A percentile compares a stretch with the other conserved stretches of the same genome.
Evolutionary conservation across 2,113 vertebrate genomes (phyloP).

Genomic region (Caracal caracal): DNA sequence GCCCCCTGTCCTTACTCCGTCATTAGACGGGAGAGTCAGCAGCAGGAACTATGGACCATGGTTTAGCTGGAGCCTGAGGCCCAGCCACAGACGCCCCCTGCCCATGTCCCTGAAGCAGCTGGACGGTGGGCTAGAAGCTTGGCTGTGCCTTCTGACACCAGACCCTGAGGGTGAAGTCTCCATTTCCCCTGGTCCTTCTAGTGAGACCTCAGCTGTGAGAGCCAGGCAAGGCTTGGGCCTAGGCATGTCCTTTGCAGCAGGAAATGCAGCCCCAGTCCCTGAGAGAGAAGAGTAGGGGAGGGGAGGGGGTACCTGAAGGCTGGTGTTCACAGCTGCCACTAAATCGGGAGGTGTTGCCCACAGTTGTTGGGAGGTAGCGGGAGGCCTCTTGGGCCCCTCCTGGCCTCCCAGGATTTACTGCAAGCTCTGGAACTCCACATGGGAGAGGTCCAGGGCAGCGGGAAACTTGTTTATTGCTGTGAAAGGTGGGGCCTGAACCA

Average conservation of each 20-base stretch:
- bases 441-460: not conserved
- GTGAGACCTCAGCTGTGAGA: not conserved
- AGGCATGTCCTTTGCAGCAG: not conserved
- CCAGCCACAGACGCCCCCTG: not conserved
- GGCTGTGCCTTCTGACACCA: not conserved
- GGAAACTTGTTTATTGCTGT: not conserved
- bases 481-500: not conserved
- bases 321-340: slow-evolving; percentile 78
- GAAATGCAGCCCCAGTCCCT: not conserved
- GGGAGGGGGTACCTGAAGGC: slow-evolving; percentile 7
- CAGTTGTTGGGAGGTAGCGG: slow-evolving; percentile 46
- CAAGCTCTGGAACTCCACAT: not conserved
- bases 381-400: slow-evolving; percentile 55
- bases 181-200: not conserved
- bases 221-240: not conserved
- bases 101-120: not conserved
- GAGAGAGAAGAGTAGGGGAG: not conserved
- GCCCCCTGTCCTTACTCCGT: not conserved
- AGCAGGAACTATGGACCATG: not conserved
- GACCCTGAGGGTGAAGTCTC: not conserved
- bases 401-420: slow-evolving; percentile 44
- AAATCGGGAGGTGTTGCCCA: slow-evolving; percentile 75
- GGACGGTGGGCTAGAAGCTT: not conserved
- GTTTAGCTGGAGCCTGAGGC: not conserved
- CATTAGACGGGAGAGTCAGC: not conserved